Percentiles rank a stretch among this genome's conserved stretches.
Conservation (phyloP, 2,113 vertebrate species). For the Parus major region DNA sequence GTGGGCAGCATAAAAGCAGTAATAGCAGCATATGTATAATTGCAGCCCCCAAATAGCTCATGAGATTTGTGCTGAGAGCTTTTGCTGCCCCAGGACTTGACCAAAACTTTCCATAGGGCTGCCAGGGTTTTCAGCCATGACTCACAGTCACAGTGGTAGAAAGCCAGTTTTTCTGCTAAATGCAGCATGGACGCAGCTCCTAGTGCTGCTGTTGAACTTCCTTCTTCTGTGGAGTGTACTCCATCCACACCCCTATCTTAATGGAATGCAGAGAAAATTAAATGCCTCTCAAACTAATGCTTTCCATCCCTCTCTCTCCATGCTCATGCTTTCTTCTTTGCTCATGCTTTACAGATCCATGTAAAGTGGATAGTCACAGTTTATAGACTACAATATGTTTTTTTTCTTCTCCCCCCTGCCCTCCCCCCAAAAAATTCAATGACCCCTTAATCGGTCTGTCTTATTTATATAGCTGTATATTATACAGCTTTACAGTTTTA, state of each 20-base stretch:
- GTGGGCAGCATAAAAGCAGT: neutral
- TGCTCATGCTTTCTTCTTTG: neutral
- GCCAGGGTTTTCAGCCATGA: neutral
- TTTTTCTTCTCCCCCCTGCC: neutral
- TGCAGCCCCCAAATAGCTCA: neutral
- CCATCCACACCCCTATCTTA: conserved; percentile 2
- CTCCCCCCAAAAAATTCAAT: neutral
- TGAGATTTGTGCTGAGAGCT: neutral
- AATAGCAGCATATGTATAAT: neutral
- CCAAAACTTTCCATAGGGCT: neutral
- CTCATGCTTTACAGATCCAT: neutral
- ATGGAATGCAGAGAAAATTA: conserved; percentile 13
- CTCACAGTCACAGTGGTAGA: neutral
- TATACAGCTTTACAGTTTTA: neutral
- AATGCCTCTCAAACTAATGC: neutral
- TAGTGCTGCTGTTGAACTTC: neutral
- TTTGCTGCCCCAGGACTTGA: neutral
- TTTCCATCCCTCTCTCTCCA: neutral
- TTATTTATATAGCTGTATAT: neutral
- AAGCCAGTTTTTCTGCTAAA: neutral
- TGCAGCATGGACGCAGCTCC: neutral
- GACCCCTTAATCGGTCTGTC: neutral
- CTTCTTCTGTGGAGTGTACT: neutral
- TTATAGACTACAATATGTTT: neutral
- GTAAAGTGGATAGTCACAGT: neutral